phyloP scores from a whole-genome alignment of 2,888 invertebrate species.

The Galeruca laticollis region DNA sequence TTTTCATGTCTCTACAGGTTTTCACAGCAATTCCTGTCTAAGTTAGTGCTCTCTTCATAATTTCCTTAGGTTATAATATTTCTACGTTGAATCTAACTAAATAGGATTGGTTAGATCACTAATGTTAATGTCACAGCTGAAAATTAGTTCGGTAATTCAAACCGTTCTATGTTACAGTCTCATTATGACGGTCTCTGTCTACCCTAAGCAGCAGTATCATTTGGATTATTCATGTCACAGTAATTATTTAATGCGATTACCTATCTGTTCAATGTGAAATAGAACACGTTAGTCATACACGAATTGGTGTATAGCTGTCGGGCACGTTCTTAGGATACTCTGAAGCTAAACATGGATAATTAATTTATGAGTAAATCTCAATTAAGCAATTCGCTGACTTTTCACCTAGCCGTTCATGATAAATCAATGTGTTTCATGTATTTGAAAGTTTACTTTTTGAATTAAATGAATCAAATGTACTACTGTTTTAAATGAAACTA shows the following conservation, averaged over 20 bases:
- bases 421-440: too few relatives aligned
- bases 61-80: too few relatives aligned
- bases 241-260: constrained; percentile 1
- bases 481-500: too few relatives aligned
- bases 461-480: too few relatives aligned
- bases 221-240: constrained; percentile 5
- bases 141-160: constrained; percentile 7
- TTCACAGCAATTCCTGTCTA: too few relatives aligned
- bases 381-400: too few relatives aligned
- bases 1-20: too few relatives aligned
- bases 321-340: neutral
- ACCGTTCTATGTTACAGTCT: constrained; percentile 8
- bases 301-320: neutral
- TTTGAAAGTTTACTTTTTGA: too few relatives aligned
- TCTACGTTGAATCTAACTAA: too few relatives aligned
- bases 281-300: constrained; percentile 6
- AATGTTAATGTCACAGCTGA: neutral
- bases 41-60: too few relatives aligned
- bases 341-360: neutral
- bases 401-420: too few relatives aligned
- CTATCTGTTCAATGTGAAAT: constrained; percentile 14
- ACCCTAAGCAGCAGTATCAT: neutral
- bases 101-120: neutral
- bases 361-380: too few relatives aligned
- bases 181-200: constrained; percentile 5